phyloP scores from a whole-genome alignment of 2,888 invertebrate genomes.

The Brachyptera risi region DNA sequence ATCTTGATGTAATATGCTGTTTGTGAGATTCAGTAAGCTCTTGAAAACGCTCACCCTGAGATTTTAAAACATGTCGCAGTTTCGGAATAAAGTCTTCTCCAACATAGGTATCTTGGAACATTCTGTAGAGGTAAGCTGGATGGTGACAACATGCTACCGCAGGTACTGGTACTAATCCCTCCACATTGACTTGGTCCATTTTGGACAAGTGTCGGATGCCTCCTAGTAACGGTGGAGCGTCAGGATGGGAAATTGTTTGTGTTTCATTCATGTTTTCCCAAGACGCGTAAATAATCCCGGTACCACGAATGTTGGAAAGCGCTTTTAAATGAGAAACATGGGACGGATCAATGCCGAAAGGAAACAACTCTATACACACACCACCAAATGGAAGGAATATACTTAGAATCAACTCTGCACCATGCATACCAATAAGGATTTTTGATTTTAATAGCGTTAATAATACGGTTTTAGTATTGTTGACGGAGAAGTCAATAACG shows the following conservation, averaged over 20 bases:
- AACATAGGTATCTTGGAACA: constrained; percentile 50
- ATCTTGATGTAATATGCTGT: constrained; percentile 17
- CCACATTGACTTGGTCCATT: constrained; percentile 40
- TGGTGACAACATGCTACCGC: constrained; percentile 48
- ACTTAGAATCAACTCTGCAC: constrained; percentile 45
- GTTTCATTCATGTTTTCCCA: constrained; percentile 44
- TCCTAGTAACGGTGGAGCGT: constrained; percentile 41
- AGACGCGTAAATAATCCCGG: constrained; percentile 42
- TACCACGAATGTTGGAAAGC: constrained; percentile 40
- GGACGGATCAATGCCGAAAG: constrained; percentile 46
- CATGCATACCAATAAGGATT: constrained; percentile 40
- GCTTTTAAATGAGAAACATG: constrained; percentile 47
- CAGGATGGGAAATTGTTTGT: constrained; percentile 41
- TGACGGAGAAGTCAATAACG: constrained; percentile 32
- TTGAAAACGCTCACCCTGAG: constrained; percentile 6
- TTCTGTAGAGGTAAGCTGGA: constrained; percentile 48
- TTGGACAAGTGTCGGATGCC: constrained; percentile 43
- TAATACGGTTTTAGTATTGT: constrained; percentile 31
- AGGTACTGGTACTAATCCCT: constrained; percentile 40
- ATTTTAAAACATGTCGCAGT: constrained; percentile 21
- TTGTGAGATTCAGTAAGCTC: neutral
- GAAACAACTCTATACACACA: constrained; percentile 48
- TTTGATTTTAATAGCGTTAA: constrained; percentile 29
- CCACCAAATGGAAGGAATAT: constrained; percentile 44
- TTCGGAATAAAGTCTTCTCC: constrained; percentile 35